These are phyloP conservation scores for Oxycera nigricornis DNA, from an alignment of 2,888 invertebrate species.

Conservation along the genomic window DNA sequence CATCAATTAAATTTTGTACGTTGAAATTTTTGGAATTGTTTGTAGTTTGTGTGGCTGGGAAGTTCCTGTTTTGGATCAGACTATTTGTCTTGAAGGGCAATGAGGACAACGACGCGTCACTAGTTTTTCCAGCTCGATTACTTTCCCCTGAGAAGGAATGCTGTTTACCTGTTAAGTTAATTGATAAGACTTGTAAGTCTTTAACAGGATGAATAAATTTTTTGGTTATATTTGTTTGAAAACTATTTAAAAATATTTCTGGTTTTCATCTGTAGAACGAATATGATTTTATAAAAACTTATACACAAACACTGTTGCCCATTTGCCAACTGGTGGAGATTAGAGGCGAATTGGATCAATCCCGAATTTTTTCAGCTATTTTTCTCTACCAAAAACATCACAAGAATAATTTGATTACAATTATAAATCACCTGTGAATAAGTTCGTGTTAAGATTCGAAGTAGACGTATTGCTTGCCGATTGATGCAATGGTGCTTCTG, in stretches of 20 bases:
- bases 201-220: too few relatives aligned
- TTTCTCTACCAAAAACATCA: not conserved
- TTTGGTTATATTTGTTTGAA: too few relatives aligned
- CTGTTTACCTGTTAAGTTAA: constrained; percentile 17
- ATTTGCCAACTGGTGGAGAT: too few relatives aligned
- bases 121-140: not conserved
- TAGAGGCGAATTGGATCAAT: too few relatives aligned
- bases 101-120: not conserved
- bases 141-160: not conserved
- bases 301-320: too few relatives aligned
- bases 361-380: too few relatives aligned
- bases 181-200: not conserved
- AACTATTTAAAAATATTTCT: too few relatives aligned
- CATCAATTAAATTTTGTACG: constrained; percentile 41
- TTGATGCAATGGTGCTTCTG: not conserved
- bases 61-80: constrained; percentile 4
- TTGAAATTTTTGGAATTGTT: constrained; percentile 42
- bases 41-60: constrained; percentile 9
- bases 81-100: constrained; percentile 8
- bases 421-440: not conserved
- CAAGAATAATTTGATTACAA: not conserved
- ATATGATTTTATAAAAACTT: too few relatives aligned
- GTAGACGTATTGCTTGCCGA: not conserved
- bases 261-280: too few relatives aligned
- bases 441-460: not conserved